Evolutionary conservation across 2,113 vertebrate species (phyloP).

Genomic region (Leiothrix lutea): DNA sequence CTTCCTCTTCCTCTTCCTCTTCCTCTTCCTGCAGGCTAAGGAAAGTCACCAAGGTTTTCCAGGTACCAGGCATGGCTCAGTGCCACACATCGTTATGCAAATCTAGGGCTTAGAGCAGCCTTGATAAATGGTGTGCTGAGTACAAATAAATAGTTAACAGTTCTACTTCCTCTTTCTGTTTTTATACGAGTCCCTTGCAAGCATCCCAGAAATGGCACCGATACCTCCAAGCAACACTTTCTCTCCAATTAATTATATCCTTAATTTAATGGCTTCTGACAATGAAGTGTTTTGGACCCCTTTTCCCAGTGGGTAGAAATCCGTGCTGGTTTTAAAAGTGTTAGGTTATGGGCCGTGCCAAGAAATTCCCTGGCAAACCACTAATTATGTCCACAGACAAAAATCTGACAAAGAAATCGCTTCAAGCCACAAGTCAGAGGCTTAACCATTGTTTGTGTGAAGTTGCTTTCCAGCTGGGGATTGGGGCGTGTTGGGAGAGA

Average conservation of each 20-base stretch:
- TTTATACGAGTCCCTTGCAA: background rate
- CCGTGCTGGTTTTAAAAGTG: background rate
- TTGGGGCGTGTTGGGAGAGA: background rate
- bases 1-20: background rate
- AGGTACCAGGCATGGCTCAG: background rate
- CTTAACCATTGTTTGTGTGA: slow-evolving; percentile 28
- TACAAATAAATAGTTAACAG: background rate
- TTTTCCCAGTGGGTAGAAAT: background rate
- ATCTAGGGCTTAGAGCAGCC: background rate
- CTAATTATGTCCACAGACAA: slow-evolving; percentile 9
- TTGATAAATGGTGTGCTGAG: background rate
- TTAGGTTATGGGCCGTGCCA: background rate
- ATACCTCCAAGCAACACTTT: background rate
- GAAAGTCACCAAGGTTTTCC: background rate
- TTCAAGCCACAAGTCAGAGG: slow-evolving; percentile 49
- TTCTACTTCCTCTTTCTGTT: background rate
- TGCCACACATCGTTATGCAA: background rate
- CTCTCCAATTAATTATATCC: background rate
- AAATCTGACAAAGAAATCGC: slow-evolving; percentile 23
- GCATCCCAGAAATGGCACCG: background rate
- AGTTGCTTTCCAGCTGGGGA: background rate
- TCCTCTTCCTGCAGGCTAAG: background rate
- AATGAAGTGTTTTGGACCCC: background rate
- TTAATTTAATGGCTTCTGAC: background rate
- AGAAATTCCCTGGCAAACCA: background rate